Conservation (phyloP, 2,797 vertebrate genomes). For the Leontocebus nigricollis region DNA sequence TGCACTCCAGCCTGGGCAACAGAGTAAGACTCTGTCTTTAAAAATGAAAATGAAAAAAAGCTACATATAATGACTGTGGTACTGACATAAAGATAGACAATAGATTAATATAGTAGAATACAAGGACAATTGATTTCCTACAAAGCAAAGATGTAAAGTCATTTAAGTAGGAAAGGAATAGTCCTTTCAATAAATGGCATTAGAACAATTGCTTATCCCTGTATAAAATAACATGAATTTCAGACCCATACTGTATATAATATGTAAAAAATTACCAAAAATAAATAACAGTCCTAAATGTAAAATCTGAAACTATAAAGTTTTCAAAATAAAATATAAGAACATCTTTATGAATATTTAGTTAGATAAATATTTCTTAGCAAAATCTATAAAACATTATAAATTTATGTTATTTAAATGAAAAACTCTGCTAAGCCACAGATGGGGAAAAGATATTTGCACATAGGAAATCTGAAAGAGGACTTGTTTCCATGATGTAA, state of each 20-base stretch:
- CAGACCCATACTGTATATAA: background rate
- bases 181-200: background rate
- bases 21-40: background rate
- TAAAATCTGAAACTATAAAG: background rate
- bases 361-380: background rate
- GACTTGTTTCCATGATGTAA: background rate
- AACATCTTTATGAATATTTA: constrained; percentile 20
- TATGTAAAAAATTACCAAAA: background rate
- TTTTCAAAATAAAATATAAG: background rate
- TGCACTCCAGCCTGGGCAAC: background rate
- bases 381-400: background rate
- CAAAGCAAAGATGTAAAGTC: background rate
- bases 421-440: background rate
- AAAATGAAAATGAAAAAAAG: background rate
- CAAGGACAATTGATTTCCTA: background rate
- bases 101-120: background rate
- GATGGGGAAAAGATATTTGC: background rate
- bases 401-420: background rate
- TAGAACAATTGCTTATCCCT: background rate
- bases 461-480: background rate
- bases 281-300: background rate
- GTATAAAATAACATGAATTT: background rate
- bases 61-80: background rate
- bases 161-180: background rate
- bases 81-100: background rate